Percentiles rank a stretch among this genome's conserved stretches.
Conservation (phyloP, 2,797 vertebrate species). For the Brotula barbata region DNA sequence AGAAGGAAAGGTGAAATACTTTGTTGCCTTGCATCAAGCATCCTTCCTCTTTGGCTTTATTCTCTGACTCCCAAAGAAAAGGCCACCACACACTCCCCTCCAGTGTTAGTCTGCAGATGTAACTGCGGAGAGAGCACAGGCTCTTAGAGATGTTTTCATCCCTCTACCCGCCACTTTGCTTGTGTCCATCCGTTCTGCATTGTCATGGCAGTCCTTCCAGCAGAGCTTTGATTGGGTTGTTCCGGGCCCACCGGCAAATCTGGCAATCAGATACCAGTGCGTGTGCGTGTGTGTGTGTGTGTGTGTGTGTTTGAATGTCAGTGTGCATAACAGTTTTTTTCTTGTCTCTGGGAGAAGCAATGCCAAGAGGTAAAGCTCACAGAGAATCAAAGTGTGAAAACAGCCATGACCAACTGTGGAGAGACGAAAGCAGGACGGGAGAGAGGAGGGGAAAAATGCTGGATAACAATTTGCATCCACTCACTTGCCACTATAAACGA, state of each 20-base stretch:
- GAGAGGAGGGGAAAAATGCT: constrained; percentile 28
- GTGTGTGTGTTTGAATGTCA: constrained; percentile 42
- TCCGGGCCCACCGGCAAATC: constrained; percentile 56
- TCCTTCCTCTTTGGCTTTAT: constrained; percentile 17
- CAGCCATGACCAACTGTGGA: constrained; percentile 60
- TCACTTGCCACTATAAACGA: constrained; percentile 51
- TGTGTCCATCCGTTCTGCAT: constrained; percentile 61
- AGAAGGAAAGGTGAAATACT: constrained; percentile 44
- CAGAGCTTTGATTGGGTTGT: constrained; percentile 57
- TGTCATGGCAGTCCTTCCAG: constrained; percentile 56
- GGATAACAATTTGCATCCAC: constrained; percentile 67
- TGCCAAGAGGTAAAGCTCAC: constrained; percentile 63
- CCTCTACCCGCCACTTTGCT: constrained; percentile 36
- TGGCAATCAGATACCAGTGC: constrained; percentile 45
- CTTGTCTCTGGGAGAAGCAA: constrained; percentile 54
- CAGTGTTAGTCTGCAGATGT: constrained; percentile 38
- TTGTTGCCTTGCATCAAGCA: constrained; percentile 43
- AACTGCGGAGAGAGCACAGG: constrained; percentile 35
- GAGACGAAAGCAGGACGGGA: constrained; percentile 38
- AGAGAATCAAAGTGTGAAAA: constrained; percentile 71
- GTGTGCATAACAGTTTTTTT: constrained; percentile 54
- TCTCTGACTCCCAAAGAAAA: constrained; percentile 43
- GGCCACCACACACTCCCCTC: constrained; percentile 13
- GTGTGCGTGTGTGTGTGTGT: constrained; percentile 20
- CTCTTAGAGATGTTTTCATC: constrained; percentile 44